Percentiles rank a stretch among this genome's conserved stretches.
phyloP scores from a whole-genome alignment of 2,797 vertebrate genomes.

The Crenuchus spilurus region DNA sequence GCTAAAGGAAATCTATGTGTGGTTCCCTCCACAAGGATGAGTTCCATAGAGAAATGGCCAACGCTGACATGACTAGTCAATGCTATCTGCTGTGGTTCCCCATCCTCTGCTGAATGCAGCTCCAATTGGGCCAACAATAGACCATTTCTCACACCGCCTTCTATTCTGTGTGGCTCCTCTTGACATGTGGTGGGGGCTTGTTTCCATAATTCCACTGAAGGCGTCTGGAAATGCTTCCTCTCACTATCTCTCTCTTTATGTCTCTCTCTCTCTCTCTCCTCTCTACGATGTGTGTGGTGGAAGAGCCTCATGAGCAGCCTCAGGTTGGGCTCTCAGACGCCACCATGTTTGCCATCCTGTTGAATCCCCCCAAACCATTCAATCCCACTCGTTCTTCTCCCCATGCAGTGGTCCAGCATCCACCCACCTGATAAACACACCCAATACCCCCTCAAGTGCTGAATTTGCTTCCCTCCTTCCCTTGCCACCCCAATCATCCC shows the following conservation, averaged over 20 bases:
- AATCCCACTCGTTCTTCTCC: slow-evolving; percentile 79
- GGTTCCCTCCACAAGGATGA: slow-evolving; percentile 18
- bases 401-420: slow-evolving; percentile 78
- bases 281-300: background rate
- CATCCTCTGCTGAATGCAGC: slow-evolving; percentile 15
- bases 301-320: slow-evolving; percentile 25
- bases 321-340: slow-evolving; percentile 25
- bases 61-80: slow-evolving; percentile 1
- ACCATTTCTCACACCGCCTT: slow-evolving; percentile 4
- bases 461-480: slow-evolving; percentile 71
- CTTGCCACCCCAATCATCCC: slow-evolving; percentile 33
- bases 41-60: slow-evolving; percentile 5
- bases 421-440: slow-evolving; percentile 69
- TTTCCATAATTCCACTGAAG: slow-evolving; percentile 37
- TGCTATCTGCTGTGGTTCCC: slow-evolving; percentile 5
- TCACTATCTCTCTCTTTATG: no score
- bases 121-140: slow-evolving; percentile 5
- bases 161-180: slow-evolving; percentile 14
- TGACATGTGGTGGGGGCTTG: slow-evolving; percentile 16
- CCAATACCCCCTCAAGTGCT: slow-evolving; percentile 78
- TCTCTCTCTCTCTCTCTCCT: background rate
- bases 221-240: background rate
- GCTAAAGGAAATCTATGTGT: slow-evolving; percentile 32
- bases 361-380: slow-evolving; percentile 71
- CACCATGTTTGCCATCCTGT: slow-evolving; percentile 62